phyloP scores from a whole-genome alignment of 2,113 vertebrate species.

The Centropristis striata region DNA sequence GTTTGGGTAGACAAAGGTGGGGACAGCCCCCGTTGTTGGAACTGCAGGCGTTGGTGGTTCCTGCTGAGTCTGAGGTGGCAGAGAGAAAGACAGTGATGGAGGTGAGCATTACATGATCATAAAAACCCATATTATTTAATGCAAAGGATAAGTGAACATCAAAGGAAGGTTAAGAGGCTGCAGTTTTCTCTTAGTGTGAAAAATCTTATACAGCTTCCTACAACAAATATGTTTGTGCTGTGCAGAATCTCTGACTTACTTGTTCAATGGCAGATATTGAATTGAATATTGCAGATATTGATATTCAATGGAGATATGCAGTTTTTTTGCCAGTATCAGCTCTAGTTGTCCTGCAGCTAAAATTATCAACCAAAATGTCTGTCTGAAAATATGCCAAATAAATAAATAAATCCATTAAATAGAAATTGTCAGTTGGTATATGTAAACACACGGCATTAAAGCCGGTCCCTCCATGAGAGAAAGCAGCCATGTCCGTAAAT shows the following conservation, averaged over 20 bases:
- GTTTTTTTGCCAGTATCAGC: no score
- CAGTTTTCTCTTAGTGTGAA: not conserved
- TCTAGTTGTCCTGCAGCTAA: no score
- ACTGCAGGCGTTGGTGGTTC: slow-evolving; percentile 81
- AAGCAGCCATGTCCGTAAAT: no score
- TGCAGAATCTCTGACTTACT: not conserved
- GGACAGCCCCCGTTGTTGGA: slow-evolving; percentile 82
- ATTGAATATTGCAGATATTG: no score
- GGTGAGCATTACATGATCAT: not conserved
- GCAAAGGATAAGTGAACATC: not conserved
- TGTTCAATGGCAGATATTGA: not conserved
- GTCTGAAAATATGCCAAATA: no score
- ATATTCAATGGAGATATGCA: no score
- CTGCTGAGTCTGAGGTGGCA: slow-evolving; percentile 74
- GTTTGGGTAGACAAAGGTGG: slow-evolving; percentile 84
- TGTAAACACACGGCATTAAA: no score
- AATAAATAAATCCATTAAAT: no score
- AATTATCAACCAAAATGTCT: no score
- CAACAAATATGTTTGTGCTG: not conserved
- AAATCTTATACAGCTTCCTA: not conserved
- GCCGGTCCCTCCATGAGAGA: no score
- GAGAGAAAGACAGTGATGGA: not conserved
- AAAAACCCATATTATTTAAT: not conserved
- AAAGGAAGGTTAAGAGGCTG: not conserved
- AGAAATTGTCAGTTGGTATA: no score